A percentile compares a stretch with the other conserved stretches of the same genome.
These are phyloP conservation scores for Drosophila dives DNA, from an alignment of 2,888 invertebrate genomes.

Conservation along the genomic window DNA sequence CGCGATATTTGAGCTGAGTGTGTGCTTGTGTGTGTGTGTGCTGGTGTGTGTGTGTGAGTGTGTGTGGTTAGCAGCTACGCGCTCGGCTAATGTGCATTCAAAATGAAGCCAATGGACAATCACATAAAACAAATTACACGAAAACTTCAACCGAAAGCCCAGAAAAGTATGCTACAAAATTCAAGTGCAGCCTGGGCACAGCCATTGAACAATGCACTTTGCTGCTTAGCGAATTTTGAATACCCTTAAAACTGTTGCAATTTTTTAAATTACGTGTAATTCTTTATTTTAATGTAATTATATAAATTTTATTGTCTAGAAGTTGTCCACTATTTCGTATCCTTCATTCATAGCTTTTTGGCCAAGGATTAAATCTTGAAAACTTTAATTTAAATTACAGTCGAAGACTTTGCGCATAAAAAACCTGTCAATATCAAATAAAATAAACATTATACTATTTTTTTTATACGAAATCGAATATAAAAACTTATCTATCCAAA, in stretches of 20 bases:
- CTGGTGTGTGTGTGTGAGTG: conserved; percentile 19
- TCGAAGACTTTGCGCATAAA: neutral
- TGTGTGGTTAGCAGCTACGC: conserved; percentile 60
- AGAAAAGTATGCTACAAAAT: conserved; percentile 72
- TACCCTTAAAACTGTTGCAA: conserved; percentile 11
- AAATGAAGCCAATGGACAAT: conserved; percentile 77
- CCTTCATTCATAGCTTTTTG: too few species aligned
- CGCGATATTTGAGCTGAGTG: conserved; percentile 4
- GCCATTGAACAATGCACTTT: conserved; percentile 4
- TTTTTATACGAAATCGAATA: neutral
- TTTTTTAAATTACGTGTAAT: neutral
- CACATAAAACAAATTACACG: conserved; percentile 78
- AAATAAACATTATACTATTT: neutral
- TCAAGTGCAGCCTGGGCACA: conserved; percentile 58
- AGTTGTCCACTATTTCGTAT: neutral
- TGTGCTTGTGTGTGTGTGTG: conserved; percentile 3
- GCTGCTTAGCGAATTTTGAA: neutral
- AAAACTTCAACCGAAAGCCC: conserved; percentile 72
- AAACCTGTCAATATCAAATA: neutral
- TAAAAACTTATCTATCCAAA: neutral
- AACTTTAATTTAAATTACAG: neutral
- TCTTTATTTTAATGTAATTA: neutral
- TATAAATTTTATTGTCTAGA: neutral
- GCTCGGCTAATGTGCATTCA: conserved; percentile 70
- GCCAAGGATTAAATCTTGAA: neutral